phyloP scores from a whole-genome alignment of 2,888 invertebrate species.

The Drosophila paramelanica region DNA sequence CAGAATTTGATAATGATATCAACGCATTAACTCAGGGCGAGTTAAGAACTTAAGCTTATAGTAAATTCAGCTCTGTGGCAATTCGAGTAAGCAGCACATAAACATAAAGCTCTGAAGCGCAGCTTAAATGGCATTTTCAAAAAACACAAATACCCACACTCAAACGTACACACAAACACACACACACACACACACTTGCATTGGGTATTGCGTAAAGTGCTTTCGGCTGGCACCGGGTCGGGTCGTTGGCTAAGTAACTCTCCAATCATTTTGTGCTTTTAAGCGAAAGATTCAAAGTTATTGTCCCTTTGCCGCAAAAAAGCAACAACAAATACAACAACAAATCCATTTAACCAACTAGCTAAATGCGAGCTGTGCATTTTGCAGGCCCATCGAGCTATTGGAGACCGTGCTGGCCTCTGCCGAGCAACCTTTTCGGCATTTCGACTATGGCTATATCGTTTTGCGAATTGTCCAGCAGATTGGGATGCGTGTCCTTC shows the following conservation, averaged over 20 bases:
- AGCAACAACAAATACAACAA: constrained; percentile 30
- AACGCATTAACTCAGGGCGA: constrained; percentile 66
- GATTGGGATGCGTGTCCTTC: constrained; percentile 66
- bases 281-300: constrained; percentile 72
- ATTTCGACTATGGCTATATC: constrained; percentile 39
- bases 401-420: constrained; percentile 1
- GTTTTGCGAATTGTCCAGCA: constrained; percentile 70
- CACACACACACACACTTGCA: constrained; percentile 11
- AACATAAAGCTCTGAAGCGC: constrained; percentile 38
- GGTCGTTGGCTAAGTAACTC: constrained; percentile 43
- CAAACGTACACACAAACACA: constrained; percentile 7
- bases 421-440: constrained; percentile 27
- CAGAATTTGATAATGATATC: constrained; percentile 72
- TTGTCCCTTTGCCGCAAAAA: constrained; percentile 57
- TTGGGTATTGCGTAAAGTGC: constrained; percentile 51
- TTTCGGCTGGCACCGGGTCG: constrained; percentile 52
- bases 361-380: constrained; percentile 43
- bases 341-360: constrained; percentile 54
- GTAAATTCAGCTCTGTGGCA: constrained; percentile 60
- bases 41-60: constrained; percentile 57
- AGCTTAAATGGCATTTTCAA: constrained; percentile 58
- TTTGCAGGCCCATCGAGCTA: constrained; percentile 34
- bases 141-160: constrained; percentile 33
- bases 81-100: constrained; percentile 53
- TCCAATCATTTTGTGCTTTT: constrained; percentile 74